Evolutionary conservation across 2,797 vertebrate species (phyloP).

Genomic region (Buphagus erythrorhynchus): DNA sequence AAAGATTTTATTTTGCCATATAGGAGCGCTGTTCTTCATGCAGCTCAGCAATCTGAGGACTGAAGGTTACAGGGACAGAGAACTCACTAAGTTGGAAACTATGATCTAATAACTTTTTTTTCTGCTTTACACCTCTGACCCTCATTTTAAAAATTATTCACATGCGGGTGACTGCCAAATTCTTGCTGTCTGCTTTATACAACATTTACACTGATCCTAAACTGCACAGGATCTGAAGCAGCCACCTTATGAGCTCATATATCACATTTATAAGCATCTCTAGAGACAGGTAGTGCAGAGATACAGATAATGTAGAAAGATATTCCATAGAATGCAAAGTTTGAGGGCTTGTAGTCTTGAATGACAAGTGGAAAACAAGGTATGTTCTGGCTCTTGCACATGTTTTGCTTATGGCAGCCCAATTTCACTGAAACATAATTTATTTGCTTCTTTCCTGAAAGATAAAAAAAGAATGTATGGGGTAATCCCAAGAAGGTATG

Average conservation of each 20-base stretch:
- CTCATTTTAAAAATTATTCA: constrained; percentile 28
- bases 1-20: not conserved
- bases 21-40: not conserved
- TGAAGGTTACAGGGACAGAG: constrained; percentile 9
- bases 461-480: not conserved
- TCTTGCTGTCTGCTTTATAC: not conserved
- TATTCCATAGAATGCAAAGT: not conserved
- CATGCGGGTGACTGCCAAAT: not conserved
- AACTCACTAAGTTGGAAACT: not conserved
- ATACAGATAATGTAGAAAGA: not conserved
- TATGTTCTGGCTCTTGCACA: not conserved
- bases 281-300: not conserved
- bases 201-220: not conserved
- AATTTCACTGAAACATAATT: not conserved
- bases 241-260: constrained; percentile 25
- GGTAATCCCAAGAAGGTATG: not conserved
- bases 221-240: not conserved
- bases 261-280: constrained; percentile 27
- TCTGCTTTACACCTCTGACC: not conserved
- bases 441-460: not conserved
- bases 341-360: not conserved
- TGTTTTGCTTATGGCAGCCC: not conserved
- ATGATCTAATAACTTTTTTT: not conserved
- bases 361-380: not conserved
- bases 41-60: not conserved